Percentiles rank a stretch among this genome's conserved stretches.
phyloP scores from a whole-genome alignment of 2,797 vertebrate species.

The Lates japonicus region DNA sequence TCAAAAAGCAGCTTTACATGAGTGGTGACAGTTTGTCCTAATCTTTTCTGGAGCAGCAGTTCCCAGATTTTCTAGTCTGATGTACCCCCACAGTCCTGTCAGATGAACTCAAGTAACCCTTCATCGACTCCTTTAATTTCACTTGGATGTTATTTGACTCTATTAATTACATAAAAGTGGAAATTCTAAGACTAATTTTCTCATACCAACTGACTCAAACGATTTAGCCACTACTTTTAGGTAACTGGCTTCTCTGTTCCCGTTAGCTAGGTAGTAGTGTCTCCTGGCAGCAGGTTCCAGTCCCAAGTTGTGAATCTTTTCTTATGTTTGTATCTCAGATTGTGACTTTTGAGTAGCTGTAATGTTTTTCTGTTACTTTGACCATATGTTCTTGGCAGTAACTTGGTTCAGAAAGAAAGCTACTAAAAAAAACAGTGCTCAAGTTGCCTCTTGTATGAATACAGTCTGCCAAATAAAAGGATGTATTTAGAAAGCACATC shows the following conservation, averaged over 20 bases:
- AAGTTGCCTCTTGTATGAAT: slow-evolving; percentile 25
- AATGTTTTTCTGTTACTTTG: slow-evolving; percentile 28
- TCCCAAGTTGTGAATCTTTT: background rate
- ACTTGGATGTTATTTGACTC: background rate
- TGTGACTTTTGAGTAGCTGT: slow-evolving; percentile 9
- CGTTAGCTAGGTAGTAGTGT: background rate
- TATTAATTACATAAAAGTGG: background rate
- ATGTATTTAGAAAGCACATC: slow-evolving; percentile 54
- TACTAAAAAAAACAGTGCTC: slow-evolving; percentile 9
- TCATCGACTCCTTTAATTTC: no score
- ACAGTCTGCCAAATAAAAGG: slow-evolving; percentile 37
- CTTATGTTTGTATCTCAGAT: slow-evolving; percentile 22
- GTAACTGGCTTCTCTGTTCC: background rate
- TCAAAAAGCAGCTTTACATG: background rate
- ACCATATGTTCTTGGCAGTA: slow-evolving; percentile 38
- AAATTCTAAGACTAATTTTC: background rate
- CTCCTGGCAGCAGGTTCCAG: background rate
- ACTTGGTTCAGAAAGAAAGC: slow-evolving; percentile 6
- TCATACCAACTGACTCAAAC: background rate
- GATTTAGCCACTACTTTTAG: background rate
- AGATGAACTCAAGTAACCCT: slow-evolving; percentile 3
- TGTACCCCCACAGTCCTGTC: background rate
- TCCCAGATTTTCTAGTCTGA: background rate
- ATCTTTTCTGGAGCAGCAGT: background rate
- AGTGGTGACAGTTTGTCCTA: background rate